Evolutionary conservation across 2,888 invertebrate genomes (phyloP).

Genomic region (Himalopsyche anomala): DNA sequence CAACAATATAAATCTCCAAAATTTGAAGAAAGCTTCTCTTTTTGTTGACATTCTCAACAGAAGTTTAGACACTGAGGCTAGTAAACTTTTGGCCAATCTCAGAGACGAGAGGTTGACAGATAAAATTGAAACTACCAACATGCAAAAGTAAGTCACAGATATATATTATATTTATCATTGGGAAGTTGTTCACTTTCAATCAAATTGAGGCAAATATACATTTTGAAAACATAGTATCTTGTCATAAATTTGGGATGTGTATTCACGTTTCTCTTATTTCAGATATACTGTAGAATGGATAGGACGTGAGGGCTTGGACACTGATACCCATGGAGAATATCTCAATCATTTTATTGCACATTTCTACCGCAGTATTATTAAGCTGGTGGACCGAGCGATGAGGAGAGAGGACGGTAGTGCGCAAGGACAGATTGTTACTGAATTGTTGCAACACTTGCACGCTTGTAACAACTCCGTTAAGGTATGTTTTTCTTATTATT

Average conservation of each 20-base stretch:
- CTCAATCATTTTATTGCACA: conserved; percentile 95
- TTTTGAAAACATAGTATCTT: too few relatives aligned
- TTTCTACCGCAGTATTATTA: conserved; percentile 94
- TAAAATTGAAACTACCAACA: conserved; percentile 92
- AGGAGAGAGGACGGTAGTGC: conserved; percentile 96
- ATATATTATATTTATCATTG: neutral
- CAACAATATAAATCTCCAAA: conserved; percentile 97
- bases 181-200: neutral
- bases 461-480: conserved; percentile 95
- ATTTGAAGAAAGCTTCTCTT: conserved; percentile 94
- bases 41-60: conserved; percentile 96
- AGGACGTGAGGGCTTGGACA: conserved; percentile 94
- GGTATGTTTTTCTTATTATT: conserved; percentile 69
- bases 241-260: neutral
- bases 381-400: conserved; percentile 96
- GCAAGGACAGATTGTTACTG: conserved; percentile 94
- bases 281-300: conserved; percentile 98
- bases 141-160: conserved; percentile 83
- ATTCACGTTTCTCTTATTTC: conserved; percentile 58
- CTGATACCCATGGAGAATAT: conserved; percentile 95
- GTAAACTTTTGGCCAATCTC: conserved; percentile 90
- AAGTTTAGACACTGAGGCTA: conserved; percentile 94
- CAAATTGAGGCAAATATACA: neutral
- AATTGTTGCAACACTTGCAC: conserved; percentile 95
- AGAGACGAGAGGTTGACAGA: conserved; percentile 93